These are phyloP conservation scores for Betta splendens DNA, from an alignment of 2,797 vertebrate genomes.

Conservation along the genomic window DNA sequence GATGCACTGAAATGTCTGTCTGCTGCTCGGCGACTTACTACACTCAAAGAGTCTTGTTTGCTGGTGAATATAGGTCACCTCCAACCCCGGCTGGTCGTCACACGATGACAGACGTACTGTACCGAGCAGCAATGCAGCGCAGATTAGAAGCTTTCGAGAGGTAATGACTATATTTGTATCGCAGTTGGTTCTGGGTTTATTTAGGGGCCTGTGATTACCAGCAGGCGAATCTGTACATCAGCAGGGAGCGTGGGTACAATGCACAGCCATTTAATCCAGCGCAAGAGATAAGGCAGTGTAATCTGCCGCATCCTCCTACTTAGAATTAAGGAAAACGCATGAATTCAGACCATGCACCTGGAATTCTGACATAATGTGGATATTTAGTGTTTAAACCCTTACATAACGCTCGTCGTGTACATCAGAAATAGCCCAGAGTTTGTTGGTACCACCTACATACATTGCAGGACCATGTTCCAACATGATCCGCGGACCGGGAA, in stretches of 20 bases:
- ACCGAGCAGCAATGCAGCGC: constrained; percentile 47
- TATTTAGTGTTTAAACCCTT: constrained; percentile 34
- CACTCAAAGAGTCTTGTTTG: constrained; percentile 46
- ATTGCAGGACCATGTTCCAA: constrained; percentile 11
- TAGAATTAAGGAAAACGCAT: constrained; percentile 33
- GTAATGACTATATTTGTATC: constrained; percentile 43
- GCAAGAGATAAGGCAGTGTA: constrained; percentile 45
- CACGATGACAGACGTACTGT: constrained; percentile 52
- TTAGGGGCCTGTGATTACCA: constrained; percentile 56
- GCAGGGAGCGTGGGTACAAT: constrained; percentile 36
- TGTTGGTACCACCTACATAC: constrained; percentile 34
- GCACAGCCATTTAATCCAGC: constrained; percentile 55
- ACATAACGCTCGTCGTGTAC: constrained; percentile 31
- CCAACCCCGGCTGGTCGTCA: constrained; percentile 48
- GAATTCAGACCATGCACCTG: constrained; percentile 18
- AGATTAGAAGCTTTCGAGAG: constrained; percentile 56
- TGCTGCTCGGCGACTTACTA: constrained; percentile 32
- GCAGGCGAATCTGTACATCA: constrained; percentile 43
- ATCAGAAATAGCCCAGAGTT: constrained; percentile 42
- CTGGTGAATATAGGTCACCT: constrained; percentile 66
- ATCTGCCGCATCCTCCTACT: constrained; percentile 51
- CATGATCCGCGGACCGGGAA: constrained; percentile 36
- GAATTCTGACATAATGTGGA: constrained; percentile 21
- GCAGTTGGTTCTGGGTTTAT: constrained; percentile 54
- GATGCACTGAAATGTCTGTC: constrained; percentile 35